Base-by-base conservation (phyloP, 2,797 vertebrate genomes). In the Botia kubotai region DNA sequence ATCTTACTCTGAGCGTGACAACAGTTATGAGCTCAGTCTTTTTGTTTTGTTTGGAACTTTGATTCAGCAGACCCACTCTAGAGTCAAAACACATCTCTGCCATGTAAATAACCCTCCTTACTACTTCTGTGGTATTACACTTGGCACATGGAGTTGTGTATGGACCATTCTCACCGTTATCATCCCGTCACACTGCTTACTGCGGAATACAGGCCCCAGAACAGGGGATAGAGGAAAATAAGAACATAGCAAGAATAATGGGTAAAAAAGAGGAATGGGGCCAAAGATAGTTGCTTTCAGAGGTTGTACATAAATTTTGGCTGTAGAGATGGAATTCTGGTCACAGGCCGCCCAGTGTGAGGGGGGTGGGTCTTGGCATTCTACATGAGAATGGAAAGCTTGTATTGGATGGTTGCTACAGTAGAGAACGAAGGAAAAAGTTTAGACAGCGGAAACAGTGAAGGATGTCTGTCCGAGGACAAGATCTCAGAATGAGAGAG, bases 291-390 rank as follows among this genome's bases (percentile, higher is more conserved):
- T 60, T 60, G 65, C 76, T n/a, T 55, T 17, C 48, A 14, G 48
- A 2, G 75, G 82, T 80, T 65, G 72, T 80, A 63, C 57, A 66
- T 75, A 79, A 69, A 75, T 48, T 83, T 80, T 84, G 77, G 80
- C 92, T 80, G 6, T 74, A 53, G 87, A 88, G 89, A 91, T 92
- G 90, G 92, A 93, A 93, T 92, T 71, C 90, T 90, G 87, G 84
- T 81, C 6, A 6, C 2, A 6, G 36, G 36, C 36, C 6, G 36
- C 36, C 36, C 36, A 39, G 36, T 39, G 2, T 39, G 36, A 39
- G 36, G 36, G 29, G 36, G 36, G 36, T 39, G 36, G 8, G 39
- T 43, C 39, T 43, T 43, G 39, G 39, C 39, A 43, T 43, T 43
- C 39, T 43, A 43, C 39, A 43, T 8, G 39, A 8, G 6, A 43